phyloP scores from a whole-genome alignment of 2,113 vertebrate species.

The Eira barbara region DNA sequence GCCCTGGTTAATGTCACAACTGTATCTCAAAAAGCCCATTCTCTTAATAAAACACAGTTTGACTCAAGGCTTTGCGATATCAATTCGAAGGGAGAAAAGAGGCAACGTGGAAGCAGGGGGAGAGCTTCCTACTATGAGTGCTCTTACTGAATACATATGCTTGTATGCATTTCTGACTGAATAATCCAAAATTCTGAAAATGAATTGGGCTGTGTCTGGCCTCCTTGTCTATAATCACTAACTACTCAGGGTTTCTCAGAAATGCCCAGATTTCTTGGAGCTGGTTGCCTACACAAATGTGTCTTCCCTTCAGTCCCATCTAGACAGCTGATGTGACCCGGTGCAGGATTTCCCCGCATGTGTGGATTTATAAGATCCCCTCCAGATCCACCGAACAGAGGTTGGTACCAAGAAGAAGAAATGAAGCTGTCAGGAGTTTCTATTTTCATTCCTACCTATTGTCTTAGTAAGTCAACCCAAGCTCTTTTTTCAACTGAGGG shows the following conservation, averaged over 20 bases:
- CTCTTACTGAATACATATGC: conserved; percentile 19
- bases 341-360: conserved; percentile 80
- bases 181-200: conserved; percentile 75
- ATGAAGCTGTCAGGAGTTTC: conserved; percentile 82
- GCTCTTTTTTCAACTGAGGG: not conserved
- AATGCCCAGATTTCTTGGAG: conserved; percentile 73
- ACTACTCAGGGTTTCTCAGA: conserved; percentile 75
- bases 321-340: conserved; percentile 61
- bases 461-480: conserved; percentile 75
- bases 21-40: conserved; percentile 59
- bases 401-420: conserved; percentile 79
- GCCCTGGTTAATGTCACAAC: conserved; percentile 62
- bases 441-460: conserved; percentile 83
- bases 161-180: conserved; percentile 67
- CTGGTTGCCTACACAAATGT: conserved; percentile 61
- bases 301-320: conserved; percentile 75
- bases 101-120: not conserved
- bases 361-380: conserved; percentile 84
- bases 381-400: conserved; percentile 69
- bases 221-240: conserved; percentile 77
- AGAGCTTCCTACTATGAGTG: not conserved
- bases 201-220: conserved; percentile 78
- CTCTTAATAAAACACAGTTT: conserved; percentile 72
- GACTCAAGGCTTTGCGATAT: conserved; percentile 57
- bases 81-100: conserved; percentile 45